Evolutionary conservation across 2,113 vertebrate species (phyloP).

Genomic region (Phalacrocorax brasilianus): DNA sequence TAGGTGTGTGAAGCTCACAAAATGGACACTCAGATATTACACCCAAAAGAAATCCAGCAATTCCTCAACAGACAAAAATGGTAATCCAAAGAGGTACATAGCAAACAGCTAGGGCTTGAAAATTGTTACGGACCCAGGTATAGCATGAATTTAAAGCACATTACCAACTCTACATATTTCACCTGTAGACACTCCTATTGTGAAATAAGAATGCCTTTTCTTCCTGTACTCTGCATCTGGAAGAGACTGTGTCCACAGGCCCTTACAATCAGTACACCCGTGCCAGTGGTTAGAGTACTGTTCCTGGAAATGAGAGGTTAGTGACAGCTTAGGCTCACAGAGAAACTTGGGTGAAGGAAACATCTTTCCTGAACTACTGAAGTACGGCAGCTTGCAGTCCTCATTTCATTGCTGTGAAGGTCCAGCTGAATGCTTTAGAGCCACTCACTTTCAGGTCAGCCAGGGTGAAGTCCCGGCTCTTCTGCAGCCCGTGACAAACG

Average conservation of each 20-base stretch:
- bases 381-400: fast-evolving
- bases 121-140: neutral
- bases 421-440: neutral
- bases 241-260: neutral
- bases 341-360: neutral
- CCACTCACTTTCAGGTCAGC: neutral
- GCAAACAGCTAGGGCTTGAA: neutral
- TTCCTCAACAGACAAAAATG: neutral
- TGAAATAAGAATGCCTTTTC: neutral
- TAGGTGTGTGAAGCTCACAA: neutral
- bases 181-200: neutral
- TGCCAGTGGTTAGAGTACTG: neutral
- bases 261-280: neutral
- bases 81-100: neutral
- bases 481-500: conserved; percentile 7
- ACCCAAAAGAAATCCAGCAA: neutral
- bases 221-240: neutral
- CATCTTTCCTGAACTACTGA: neutral
- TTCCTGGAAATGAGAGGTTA: neutral
- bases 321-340: neutral
- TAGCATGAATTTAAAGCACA: neutral
- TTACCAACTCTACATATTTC: neutral
- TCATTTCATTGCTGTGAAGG: neutral
- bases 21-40: neutral
- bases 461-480: neutral